phyloP scores from a whole-genome alignment of 2,113 vertebrate species.

The Gnathonemus echidnorhynchus region DNA sequence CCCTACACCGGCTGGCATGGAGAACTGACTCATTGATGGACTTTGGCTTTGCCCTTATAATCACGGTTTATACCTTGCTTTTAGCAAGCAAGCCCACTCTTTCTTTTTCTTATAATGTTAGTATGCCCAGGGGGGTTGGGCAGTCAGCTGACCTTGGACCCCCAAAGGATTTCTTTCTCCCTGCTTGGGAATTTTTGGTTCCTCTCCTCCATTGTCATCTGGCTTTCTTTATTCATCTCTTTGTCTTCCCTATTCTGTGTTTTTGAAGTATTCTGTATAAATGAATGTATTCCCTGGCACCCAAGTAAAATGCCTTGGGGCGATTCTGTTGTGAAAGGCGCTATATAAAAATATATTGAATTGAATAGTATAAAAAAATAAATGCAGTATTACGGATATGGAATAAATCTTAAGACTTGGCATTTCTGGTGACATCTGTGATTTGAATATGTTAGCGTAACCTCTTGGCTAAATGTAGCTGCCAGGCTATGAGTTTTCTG shows the following conservation, averaged over 20 bases:
- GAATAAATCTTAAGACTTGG: neutral
- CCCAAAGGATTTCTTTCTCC: neutral
- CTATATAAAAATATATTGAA: neutral
- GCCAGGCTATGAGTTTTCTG: neutral
- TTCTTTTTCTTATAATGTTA: neutral
- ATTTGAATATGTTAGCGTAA: neutral
- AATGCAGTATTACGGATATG: neutral
- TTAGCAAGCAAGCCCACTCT: neutral
- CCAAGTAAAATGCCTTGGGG: neutral
- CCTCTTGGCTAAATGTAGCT: neutral
- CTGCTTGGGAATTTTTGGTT: neutral
- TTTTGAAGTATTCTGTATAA: neutral
- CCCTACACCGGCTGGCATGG: neutral
- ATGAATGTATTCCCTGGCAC: neutral
- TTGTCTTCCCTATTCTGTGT: neutral
- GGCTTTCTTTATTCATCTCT: neutral
- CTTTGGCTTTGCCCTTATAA: neutral
- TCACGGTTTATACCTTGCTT: neutral
- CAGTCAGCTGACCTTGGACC: neutral
- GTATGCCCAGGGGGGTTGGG: neutral
- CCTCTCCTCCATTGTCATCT: neutral
- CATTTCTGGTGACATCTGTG: neutral
- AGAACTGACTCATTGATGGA: neutral
- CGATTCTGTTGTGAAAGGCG: neutral
- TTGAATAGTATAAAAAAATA: neutral